Conservation (phyloP, 2,888 invertebrate species). For the Pollenia labialis region DNA sequence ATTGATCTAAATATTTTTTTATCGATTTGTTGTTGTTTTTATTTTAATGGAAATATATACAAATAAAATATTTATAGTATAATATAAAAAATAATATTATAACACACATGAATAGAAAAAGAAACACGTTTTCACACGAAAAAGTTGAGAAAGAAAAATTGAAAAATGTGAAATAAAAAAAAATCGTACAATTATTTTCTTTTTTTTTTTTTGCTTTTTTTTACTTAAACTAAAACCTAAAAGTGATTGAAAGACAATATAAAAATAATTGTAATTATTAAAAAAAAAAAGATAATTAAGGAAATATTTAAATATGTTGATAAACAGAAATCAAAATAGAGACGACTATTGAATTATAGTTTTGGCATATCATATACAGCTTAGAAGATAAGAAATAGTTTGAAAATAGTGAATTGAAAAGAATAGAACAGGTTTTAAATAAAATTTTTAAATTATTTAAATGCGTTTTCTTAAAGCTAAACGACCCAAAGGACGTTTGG, state of each 20-base stretch:
- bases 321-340: conserved; percentile 10
- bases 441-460: conserved; percentile 73
- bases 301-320: not conserved
- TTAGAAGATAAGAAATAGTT: conserved; percentile 4
- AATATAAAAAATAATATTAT: conserved; percentile 74
- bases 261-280: conserved; percentile 5
- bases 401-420: conserved; percentile 14
- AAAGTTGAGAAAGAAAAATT: conserved; percentile 13
- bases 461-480: conserved; percentile 82
- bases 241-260: conserved; percentile 19
- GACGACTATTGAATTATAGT: conserved; percentile 58
- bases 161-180: conserved; percentile 21
- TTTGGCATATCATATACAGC: conserved; percentile 45
- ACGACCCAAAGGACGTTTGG: conserved; percentile 81
- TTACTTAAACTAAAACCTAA: conserved; percentile 59
- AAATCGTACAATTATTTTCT: not conserved
- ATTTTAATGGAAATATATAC: conserved; percentile 65
- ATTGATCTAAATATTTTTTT: conserved; percentile 11
- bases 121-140: conserved; percentile 24
- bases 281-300: not conserved
- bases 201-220: not conserved
- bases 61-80: conserved; percentile 67
- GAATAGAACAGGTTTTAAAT: conserved; percentile 13
- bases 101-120: conserved; percentile 62
- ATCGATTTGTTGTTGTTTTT: conserved; percentile 56